Evolutionary conservation across 1,140 invertebrate genomes (phyloP).

Genomic region (Lethocerus indicus): DNA sequence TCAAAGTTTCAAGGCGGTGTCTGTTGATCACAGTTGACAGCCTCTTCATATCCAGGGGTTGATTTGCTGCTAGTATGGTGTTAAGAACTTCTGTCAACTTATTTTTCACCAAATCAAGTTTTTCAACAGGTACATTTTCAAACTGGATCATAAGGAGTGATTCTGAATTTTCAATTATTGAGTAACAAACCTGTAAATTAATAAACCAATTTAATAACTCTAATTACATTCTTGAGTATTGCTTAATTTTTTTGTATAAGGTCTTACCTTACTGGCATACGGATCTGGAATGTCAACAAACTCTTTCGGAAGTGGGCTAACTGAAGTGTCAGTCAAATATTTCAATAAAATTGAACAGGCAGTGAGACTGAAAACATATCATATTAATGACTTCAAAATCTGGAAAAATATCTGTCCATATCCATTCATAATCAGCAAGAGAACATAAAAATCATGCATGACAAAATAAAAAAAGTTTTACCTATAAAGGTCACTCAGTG

Average conservation of each 20-base stretch:
- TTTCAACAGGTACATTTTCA: constrained; percentile 54
- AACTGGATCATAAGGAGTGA: constrained; percentile 51
- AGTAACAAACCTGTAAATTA: constrained; percentile 41
- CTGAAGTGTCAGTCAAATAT: constrained; percentile 69
- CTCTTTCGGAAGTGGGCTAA: constrained; percentile 63
- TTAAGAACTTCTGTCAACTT: constrained; percentile 38
- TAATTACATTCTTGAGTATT: no score
- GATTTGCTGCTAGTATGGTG: constrained; percentile 25
- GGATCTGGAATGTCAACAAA: constrained; percentile 76
- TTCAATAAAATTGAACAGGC: constrained; percentile 55
- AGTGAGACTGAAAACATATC: constrained; percentile 29
- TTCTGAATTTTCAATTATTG: constrained; percentile 50
- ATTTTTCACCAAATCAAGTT: constrained; percentile 42
- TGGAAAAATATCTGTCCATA: background rate
- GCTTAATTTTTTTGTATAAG: no score
- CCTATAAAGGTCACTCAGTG: constrained; percentile 33
- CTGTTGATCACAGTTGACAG: constrained; percentile 54
- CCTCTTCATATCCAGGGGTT: constrained; percentile 55
- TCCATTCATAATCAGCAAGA: background rate
- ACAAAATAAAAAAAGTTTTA: constrained; percentile 6
- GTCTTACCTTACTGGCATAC: constrained; percentile 57
- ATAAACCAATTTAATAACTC: no score
- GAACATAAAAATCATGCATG: background rate
- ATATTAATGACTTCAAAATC: background rate
- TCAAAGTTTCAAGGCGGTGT: constrained; percentile 50